Conservation (phyloP, 2,797 vertebrate genomes). For the Delichon dasypus region DNA sequence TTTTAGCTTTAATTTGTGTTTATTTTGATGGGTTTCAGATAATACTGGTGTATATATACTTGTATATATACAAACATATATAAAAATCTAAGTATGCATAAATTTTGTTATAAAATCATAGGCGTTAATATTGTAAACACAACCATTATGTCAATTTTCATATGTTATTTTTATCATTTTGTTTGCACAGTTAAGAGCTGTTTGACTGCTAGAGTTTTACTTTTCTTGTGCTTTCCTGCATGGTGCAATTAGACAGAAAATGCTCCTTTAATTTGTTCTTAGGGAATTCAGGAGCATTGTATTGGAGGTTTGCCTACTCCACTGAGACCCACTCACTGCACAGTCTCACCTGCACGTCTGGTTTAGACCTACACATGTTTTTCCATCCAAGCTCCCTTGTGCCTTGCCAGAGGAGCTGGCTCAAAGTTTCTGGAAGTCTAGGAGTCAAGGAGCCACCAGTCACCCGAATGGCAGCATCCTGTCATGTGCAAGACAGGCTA, state of each 20-base stretch:
- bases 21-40: not conserved
- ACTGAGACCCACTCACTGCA: rapidly evolving
- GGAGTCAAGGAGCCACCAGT: not conserved
- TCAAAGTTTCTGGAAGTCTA: not conserved
- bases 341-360: not conserved
- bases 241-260: not conserved
- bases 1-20: not conserved
- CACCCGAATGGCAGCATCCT: not conserved
- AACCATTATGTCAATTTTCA: not conserved
- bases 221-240: not conserved
- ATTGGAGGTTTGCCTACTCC: not conserved
- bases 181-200: not conserved
- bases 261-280: not conserved
- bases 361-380: not conserved
- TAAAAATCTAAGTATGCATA: not conserved
- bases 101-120: not conserved
- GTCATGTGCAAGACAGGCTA: not conserved
- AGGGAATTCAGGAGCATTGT: not conserved
- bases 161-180: not conserved
- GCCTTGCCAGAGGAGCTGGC: not conserved
- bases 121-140: not conserved
- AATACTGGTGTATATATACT: not conserved
- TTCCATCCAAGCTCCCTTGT: not conserved
- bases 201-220: not conserved
- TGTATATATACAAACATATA: not conserved